Evolutionary conservation across 2,113 vertebrate genomes (phyloP), one percentile per base, ranked within the genome.

Genomic region (Salvator merianae): DNA sequence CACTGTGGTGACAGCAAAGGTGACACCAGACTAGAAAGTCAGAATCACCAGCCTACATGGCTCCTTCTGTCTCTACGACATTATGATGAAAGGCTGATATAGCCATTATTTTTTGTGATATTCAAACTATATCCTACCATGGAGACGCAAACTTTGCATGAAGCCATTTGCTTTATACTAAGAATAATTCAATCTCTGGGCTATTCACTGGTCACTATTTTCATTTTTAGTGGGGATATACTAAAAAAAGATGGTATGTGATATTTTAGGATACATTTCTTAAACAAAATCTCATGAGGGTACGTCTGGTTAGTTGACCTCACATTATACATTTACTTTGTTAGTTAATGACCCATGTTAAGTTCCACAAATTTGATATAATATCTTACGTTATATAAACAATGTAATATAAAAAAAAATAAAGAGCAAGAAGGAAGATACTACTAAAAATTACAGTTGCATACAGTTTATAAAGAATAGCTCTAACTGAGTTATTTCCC

Each of bases 401-500:
- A 75, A 89, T 28, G 28, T 68, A 81, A 78, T 32, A 69, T 2
- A 68, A 81, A 0, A 79, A 89, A 90, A 81, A 89, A 93, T 89
- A 77, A 84, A n/a, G 85, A 88, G n/a, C 62, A 53, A 53, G 81
- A 89, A 84, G 79, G 85, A 87, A 63, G 77, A 86, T 85, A 88
- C 91, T 91, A 36, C 85, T 84, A 88, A 79, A 70, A 84, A 82
- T 70, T 90, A 76, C 76, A 24, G 86, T 92, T 88, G 32, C 71
- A 93, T 82, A 68, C 2, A 34, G 84, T 88, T 93, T 78, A 8
- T 59, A 81, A 47, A 80, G 70, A 87, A 90, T 75, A 82, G 84
- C 87, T 90, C 84, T 74, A 90, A 89, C 88, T 83, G 76, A 90
- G 78, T 83, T 93, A 94, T 95, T 95, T 90, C 93, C 92, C 93